Evolutionary conservation across 1,140 invertebrate species (phyloP).

Genomic region (Heliconius himera): DNA sequence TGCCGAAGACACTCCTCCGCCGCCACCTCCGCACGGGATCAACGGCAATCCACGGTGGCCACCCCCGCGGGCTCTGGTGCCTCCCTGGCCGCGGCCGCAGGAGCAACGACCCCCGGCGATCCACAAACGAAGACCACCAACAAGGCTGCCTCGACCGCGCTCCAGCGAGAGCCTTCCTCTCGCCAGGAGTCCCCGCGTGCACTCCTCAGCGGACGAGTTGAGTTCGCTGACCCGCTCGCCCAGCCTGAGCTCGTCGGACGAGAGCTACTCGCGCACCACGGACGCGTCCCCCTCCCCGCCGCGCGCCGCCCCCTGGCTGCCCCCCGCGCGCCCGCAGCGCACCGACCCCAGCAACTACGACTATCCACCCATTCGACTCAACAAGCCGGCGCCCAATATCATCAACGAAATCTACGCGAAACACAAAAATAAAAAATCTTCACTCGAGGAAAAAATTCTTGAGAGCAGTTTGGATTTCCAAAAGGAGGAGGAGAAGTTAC

Average conservation of each 20-base stretch:
- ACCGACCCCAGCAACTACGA: slow-evolving; percentile 57
- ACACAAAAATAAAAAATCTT: slow-evolving; percentile 73
- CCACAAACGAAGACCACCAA: slow-evolving; percentile 69
- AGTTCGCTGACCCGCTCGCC: slow-evolving; percentile 90
- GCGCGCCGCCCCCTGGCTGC: slow-evolving; percentile 84
- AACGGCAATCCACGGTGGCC: slow-evolving; percentile 70
- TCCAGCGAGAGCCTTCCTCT: slow-evolving; percentile 85
- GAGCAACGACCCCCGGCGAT: slow-evolving; percentile 63
- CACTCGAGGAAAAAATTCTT: slow-evolving; percentile 71
- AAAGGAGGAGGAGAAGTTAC: slow-evolving; percentile 79
- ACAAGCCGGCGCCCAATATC: slow-evolving; percentile 62
- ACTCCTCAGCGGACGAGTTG: slow-evolving; percentile 90
- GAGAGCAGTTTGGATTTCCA: slow-evolving; percentile 68
- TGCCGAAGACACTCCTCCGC: slow-evolving; percentile 69
- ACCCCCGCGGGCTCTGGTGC: slow-evolving; percentile 76
- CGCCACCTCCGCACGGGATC: slow-evolving; percentile 81
- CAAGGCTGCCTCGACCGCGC: slow-evolving; percentile 81
- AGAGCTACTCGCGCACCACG: slow-evolving; percentile 89
- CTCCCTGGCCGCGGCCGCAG: slow-evolving; percentile 82
- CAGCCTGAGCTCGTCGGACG: slow-evolving; percentile 90
- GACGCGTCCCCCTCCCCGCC: slow-evolving; percentile 82
- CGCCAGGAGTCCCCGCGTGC: slow-evolving; percentile 82
- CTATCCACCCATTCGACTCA: slow-evolving; percentile 66
- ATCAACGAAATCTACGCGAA: slow-evolving; percentile 71
- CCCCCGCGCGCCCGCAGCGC: slow-evolving; percentile 66